phyloP scores from a whole-genome alignment of 2,888 invertebrate genomes.

The Apodemia zela region DNA sequence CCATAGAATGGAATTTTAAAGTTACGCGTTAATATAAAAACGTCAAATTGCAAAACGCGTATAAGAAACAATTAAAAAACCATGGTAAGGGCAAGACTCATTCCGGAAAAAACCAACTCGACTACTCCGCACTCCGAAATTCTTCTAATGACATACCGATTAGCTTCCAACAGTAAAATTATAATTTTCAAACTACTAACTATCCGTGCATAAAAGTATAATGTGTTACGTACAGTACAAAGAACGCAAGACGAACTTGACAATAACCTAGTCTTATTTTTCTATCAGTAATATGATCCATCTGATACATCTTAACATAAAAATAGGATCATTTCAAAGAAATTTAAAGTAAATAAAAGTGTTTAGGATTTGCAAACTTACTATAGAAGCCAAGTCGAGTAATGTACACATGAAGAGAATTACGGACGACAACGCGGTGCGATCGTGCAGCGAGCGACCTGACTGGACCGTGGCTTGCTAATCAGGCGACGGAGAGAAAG shows the following conservation, averaged over 20 bases:
- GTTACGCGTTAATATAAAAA: conserved; percentile 32
- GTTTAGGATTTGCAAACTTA: conserved; percentile 65
- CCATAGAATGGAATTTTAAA: conserved; percentile 26
- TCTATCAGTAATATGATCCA: conserved; percentile 65
- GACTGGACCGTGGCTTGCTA: conserved; percentile 49
- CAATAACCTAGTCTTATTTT: conserved; percentile 70
- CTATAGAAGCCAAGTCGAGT: conserved; percentile 71
- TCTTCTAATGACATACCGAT: conserved; percentile 66
- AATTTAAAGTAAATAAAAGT: conserved; percentile 58
- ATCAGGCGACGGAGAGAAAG: conserved; percentile 73
- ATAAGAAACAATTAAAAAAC: conserved; percentile 27
- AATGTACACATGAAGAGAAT: conserved; percentile 59
- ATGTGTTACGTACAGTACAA: conserved; percentile 68
- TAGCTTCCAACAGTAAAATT: conserved; percentile 68
- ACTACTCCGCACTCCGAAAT: conserved; percentile 63
- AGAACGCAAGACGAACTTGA: conserved; percentile 63
- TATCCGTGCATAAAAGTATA: conserved; percentile 74
- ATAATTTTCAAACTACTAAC: conserved; percentile 62
- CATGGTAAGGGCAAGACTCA: conserved; percentile 47
- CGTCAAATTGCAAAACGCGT: conserved; percentile 26
- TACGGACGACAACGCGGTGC: conserved; percentile 63
- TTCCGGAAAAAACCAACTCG: conserved; percentile 49
- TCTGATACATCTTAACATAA: conserved; percentile 49
- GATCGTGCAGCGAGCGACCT: conserved; percentile 45
- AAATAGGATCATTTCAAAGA: conserved; percentile 53